Evolutionary conservation across 2,797 vertebrate genomes (phyloP).

Genomic region (Eremophila alpestris): DNA sequence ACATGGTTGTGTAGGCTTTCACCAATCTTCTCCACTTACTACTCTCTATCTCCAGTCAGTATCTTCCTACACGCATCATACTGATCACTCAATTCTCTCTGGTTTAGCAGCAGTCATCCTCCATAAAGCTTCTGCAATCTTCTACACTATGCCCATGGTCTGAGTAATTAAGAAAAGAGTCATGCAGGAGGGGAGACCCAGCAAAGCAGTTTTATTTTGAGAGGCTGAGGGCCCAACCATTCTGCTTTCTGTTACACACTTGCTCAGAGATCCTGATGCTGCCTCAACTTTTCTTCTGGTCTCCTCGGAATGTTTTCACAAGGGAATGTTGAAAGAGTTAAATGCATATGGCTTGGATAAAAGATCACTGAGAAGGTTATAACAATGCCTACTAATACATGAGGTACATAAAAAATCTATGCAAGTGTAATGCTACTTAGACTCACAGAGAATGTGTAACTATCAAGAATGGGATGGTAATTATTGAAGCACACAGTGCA

Average conservation of each 20-base stretch:
- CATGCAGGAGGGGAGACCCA: neutral
- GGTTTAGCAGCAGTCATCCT: neutral
- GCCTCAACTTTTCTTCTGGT: neutral
- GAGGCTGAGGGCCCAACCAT: neutral
- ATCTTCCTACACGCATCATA: neutral
- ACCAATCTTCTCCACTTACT: neutral
- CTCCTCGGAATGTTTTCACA: neutral
- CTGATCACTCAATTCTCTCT: neutral
- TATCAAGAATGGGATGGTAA: neutral
- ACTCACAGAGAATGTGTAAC: neutral
- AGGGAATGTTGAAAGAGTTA: neutral
- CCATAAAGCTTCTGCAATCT: neutral
- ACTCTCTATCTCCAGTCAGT: neutral
- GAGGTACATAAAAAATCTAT: neutral
- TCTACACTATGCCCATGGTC: neutral
- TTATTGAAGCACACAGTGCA: neutral
- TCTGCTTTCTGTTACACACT: neutral
- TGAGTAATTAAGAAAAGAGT: neutral
- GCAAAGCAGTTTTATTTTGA: neutral
- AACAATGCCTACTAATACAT: neutral
- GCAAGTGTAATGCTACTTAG: neutral
- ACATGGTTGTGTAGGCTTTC: neutral
- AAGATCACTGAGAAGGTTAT: neutral
- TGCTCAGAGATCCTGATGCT: neutral
- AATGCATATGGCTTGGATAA: neutral